phyloP scores from a whole-genome alignment of 2,797 vertebrate genomes.

The Clarias pachynema region DNA sequence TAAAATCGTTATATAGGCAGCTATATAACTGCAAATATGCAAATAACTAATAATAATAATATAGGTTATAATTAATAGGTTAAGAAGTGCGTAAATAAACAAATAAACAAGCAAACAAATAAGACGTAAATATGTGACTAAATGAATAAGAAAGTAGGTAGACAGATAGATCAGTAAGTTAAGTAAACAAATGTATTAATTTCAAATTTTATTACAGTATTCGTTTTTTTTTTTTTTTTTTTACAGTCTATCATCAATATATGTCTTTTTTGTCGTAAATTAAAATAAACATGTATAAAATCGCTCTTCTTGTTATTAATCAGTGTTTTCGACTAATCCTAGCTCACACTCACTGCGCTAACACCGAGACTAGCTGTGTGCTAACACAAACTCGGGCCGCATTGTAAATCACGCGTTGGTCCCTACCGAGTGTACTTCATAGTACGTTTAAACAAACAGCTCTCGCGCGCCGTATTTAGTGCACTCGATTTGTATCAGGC shows the following conservation, averaged over 20 bases:
- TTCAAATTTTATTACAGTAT: background rate
- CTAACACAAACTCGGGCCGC: background rate
- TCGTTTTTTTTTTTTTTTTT: background rate
- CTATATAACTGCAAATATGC: background rate
- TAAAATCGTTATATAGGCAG: background rate
- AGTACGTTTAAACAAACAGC: background rate
- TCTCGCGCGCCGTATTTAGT: background rate
- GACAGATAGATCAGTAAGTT: no score
- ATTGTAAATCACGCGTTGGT: background rate
- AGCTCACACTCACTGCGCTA: background rate
- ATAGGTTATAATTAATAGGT: no score
- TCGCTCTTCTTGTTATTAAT: background rate
- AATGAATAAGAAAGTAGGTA: no score
- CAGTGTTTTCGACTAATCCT: background rate
- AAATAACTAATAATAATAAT: no score
- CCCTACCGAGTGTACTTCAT: constrained; percentile 2
- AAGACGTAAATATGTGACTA: no score
- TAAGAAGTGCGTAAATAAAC: no score
- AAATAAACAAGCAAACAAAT: no score
- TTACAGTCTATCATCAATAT: background rate
- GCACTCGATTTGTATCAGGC: background rate
- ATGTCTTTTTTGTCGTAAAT: no score
- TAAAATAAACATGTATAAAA: background rate
- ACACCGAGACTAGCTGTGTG: background rate
- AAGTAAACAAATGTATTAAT: background rate